Percentiles rank a stretch among this genome's conserved stretches.
These are phyloP conservation scores for Sitta europaea DNA, from an alignment of 2,113 vertebrate genomes.

Conservation along the genomic window DNA sequence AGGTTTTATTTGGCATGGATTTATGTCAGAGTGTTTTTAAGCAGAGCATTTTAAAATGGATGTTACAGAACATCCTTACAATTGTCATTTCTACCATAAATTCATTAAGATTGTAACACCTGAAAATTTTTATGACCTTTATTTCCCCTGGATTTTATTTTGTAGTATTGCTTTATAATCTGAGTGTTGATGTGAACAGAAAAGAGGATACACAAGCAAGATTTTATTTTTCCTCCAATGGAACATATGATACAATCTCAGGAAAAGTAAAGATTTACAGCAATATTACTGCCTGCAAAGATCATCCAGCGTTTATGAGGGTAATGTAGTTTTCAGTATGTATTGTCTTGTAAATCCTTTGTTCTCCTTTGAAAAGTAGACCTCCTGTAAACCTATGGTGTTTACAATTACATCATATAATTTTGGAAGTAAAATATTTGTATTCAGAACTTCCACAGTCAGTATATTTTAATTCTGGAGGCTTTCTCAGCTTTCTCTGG, in stretches of 20 bases:
- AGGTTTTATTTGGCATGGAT: background rate
- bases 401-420: background rate
- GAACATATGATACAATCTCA: constrained; percentile 79
- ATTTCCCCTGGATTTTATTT: background rate
- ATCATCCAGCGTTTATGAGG: constrained; percentile 84
- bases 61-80: background rate
- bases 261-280: constrained; percentile 71
- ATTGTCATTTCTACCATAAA: background rate
- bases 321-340: constrained; percentile 69
- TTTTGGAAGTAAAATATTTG: background rate
- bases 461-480: background rate
- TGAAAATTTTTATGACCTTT: background rate
- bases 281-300: constrained; percentile 67
- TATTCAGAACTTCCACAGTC: background rate
- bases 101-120: background rate
- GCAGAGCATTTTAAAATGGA: background rate
- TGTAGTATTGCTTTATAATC: constrained; percentile 87
- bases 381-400: background rate
- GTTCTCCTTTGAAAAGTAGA: background rate
- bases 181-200: constrained; percentile 85
- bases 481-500: background rate
- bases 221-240: constrained; percentile 89
- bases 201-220: constrained; percentile 81
- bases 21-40: background rate
- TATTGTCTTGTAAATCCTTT: background rate